A percentile compares a stretch with the other conserved stretches of the same genome.
phyloP scores from a whole-genome alignment of 2,797 vertebrate genomes.

The Anas bahamensis region DNA sequence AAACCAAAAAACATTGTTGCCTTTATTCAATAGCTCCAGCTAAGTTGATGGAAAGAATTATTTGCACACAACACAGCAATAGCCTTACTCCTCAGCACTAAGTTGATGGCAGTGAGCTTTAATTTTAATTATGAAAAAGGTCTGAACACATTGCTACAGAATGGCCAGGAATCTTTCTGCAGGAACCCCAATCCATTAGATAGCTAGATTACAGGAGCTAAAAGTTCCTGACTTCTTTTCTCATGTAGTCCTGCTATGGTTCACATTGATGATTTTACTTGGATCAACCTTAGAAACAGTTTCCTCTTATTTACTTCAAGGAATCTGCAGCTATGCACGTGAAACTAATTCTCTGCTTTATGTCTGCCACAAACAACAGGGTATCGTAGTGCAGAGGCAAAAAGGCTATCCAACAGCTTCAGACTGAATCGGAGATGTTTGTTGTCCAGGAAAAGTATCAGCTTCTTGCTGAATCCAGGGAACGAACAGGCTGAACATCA shows the following conservation, averaged over 20 bases:
- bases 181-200: neutral
- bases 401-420: neutral
- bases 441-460: neutral
- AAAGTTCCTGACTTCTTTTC: neutral
- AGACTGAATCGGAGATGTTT: neutral
- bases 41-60: neutral
- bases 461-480: slow-evolving; percentile 3
- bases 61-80: neutral
- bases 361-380: slow-evolving; percentile 9
- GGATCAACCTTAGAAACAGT: neutral
- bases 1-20: neutral
- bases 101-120: neutral
- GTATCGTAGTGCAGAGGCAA: neutral
- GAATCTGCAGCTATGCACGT: neutral
- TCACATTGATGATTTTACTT: neutral
- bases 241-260: neutral
- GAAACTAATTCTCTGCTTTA: neutral
- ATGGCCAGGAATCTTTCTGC: neutral
- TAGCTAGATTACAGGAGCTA: neutral
- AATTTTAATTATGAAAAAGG: neutral
- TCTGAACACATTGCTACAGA: neutral
- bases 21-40: neutral
- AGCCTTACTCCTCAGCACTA: neutral
- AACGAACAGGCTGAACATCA: neutral
- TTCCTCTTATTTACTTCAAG: neutral